Base-by-base conservation (phyloP, 2,113 vertebrate genomes). In the Myotis lucifugus region DNA sequence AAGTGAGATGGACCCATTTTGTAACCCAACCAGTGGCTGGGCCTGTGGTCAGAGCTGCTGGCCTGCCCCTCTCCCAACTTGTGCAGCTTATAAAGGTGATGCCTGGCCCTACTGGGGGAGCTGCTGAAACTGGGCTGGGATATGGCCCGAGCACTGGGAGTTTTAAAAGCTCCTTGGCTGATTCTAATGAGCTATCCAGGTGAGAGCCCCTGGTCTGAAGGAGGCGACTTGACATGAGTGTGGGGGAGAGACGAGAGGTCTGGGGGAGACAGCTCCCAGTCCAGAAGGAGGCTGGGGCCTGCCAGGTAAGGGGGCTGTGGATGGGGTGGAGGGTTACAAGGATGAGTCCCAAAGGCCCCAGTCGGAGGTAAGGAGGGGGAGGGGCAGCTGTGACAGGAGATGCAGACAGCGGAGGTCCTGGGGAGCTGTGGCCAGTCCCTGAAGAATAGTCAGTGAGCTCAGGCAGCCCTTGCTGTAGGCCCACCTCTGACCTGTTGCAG, bases 21-120 rank as follows among this genome's bases (percentile, higher is more conserved):
- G 21, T 25, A 64, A 32, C 11, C 18, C 4, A 40, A 2, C 12
- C 0, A 1, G 69, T 34, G n/a, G 3, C 54, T 7, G 17, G 32
- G 34, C 2, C 77, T 27, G 42, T 32, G 23, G 27, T 19, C 25
- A n/a, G 64, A 50, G 72, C 27, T 56, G 18, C 32, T 56, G 78
- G 73, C 23, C 4, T 0, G 15, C 34, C 21, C 25, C 61, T 6
- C 5, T 34, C 14, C 23, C 13, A 3, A 12, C 23, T 29, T n/a
- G 11, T 14, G 48, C 23, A 18, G 18, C 54, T 69, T 3, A 23
- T 0, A 6, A 3, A 18, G 15, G 0, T 5, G 59, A 21, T 9
- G 27, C n/a, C 73, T 34, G 21, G 34, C 12, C 48, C 13, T 8
- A 2, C 78, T 13, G 8, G 19, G 66, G 64, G 8, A 19, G 37